Evolutionary conservation across 2,888 invertebrate species (phyloP), one percentile per base, ranked within the genome.

Genomic region (Chrysomela aeneicollis): DNA sequence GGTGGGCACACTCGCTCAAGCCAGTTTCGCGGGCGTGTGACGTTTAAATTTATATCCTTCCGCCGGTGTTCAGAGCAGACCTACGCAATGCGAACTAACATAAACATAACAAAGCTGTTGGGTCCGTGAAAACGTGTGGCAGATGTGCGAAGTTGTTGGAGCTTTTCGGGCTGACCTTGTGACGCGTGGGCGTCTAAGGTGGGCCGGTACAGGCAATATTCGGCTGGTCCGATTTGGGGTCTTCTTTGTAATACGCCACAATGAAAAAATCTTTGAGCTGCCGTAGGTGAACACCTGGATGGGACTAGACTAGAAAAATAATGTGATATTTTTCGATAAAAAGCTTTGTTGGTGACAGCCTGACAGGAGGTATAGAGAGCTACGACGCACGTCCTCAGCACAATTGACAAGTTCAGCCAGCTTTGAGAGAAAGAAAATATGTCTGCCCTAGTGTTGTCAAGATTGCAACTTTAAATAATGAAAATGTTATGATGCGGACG

Each of bases 131-230:
- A 26, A 3, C 26, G 26, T 26, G 3, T 26, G 54, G 63, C 71
- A 71, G 71, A 64, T 70, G 71, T 62, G 68, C 67, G 35, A 68
- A 70, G 68, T 54, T 55, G n/a, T n/a, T 6, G 53, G 42, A 55
- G 26, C 26, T 42, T 42, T 15, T 42, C 6, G 1, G 10, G 15
- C 12, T 12, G 42, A 15, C 42, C 42, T 42, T 42, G 15, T 12
- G 15, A n/a, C 42, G 42, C 15, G 42, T 42, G 42, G 42, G 42
- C 12, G 42, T 42, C 42, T 2, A 15, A 15, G 15, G 42, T 42
- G 6, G n/a, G 3, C 2, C n/a, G 15, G 15, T 6, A 42, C n/a
- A 15, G 4, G 42, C 15, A 42, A 42, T 15, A 15, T 15, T 42
- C 12, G 2, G 15, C 15, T 42, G 42, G 42, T n/a, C 15, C 42